Base-by-base conservation (phyloP, 2,113 vertebrate species). In the Xenus cinereus region DNA sequence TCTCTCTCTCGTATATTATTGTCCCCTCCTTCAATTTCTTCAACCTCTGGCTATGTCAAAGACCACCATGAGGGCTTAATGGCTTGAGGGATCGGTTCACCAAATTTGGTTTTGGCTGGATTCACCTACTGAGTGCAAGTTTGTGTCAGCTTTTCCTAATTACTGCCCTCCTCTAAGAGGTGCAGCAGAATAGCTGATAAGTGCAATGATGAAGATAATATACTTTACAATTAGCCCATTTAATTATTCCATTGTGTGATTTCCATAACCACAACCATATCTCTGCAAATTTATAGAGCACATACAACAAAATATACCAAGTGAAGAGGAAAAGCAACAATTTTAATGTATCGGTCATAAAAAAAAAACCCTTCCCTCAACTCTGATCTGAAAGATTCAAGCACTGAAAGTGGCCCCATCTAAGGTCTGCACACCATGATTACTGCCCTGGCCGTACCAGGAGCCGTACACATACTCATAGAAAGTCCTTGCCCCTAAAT, bases 151-250 rank as follows among this genome's bases (percentile, higher is more conserved):
- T 95, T 93, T 92, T 73, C 60, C 14, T 73, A 72, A 90, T 82
- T 78, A 75, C 76, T 91, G 88, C 35, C 68, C 69, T 97, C 21
- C 57, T 87, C 94, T 66, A 3, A 33, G 64, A 89, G 62, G 57
- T 87, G 74, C 7, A 1, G 7, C 30, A 56, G 73, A 89, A 84
- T 16, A 87, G 80, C 85, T 93, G 69, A 74, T 67, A 82, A 96
- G 53, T 26, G 48, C 69, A 90, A 33, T 41, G 68, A 75, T 71
- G 79, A 88, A 87, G 83, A 67, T 77, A 94, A 93, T 90, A 51
- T 10, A 86, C 72, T 92, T 90, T 64, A 94, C 90, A 75, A 94
- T 96, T 89, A 94, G 86, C 79, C 83, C 78, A 75, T 72, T 89
- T 92, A 90, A 93, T 97, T 80, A 94, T 85, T 78, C 72, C 56